phyloP scores from a whole-genome alignment of 2,797 vertebrate species.

The Takifugu ocellatus region DNA sequence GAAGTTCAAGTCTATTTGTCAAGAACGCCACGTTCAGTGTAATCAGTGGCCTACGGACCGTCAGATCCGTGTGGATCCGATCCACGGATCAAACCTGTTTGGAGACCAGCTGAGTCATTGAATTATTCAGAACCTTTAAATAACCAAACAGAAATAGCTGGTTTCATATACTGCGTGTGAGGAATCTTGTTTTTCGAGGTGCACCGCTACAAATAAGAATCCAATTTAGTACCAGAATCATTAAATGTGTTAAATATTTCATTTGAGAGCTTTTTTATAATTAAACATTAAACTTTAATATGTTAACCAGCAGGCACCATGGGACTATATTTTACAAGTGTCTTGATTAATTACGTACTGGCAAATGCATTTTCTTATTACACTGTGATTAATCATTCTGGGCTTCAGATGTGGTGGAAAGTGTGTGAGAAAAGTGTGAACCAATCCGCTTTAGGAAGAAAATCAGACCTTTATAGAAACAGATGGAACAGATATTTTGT shows the following conservation, averaged over 20 bases:
- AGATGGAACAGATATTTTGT: too few relatives aligned
- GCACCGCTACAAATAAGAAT: slow-evolving; percentile 31
- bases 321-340: slow-evolving; percentile 56
- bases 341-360: slow-evolving; percentile 67
- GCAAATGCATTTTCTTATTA: slow-evolving; percentile 64
- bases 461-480: background rate
- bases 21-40: slow-evolving; percentile 19
- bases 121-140: background rate
- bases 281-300: slow-evolving; percentile 77
- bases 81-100: background rate
- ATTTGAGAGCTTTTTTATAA: slow-evolving; percentile 69
- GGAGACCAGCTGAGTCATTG: background rate
- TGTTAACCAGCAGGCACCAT: slow-evolving; percentile 65
- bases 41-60: slow-evolving; percentile 26
- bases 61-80: background rate
- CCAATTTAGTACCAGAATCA: slow-evolving; percentile 56
- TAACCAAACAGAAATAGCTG: background rate
- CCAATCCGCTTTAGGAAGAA: slow-evolving; percentile 8
- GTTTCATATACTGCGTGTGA: background rate
- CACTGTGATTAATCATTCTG: slow-evolving; percentile 60
- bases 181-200: slow-evolving; percentile 36
- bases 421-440: slow-evolving; percentile 27
- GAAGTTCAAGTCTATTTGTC: slow-evolving; percentile 55
- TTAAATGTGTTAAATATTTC: slow-evolving; percentile 69
- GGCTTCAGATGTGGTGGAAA: slow-evolving; percentile 35